These are phyloP conservation scores for Benthosema pterotum DNA, from an alignment of 2,797 vertebrate species.

Conservation along the genomic window DNA sequence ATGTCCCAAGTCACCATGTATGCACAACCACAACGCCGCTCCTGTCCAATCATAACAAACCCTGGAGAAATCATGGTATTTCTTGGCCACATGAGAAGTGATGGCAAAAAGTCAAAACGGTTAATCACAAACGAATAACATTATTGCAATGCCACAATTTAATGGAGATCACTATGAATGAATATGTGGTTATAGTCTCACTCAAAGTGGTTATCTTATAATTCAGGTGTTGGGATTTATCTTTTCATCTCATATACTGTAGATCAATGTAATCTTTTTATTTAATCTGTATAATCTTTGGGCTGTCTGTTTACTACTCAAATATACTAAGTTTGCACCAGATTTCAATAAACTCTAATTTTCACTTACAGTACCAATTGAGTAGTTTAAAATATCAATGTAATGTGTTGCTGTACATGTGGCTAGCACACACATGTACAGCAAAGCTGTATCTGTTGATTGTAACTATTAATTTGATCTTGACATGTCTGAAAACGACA, in stretches of 20 bases:
- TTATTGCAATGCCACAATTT: too few relatives aligned
- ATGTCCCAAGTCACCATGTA: conserved; percentile 24
- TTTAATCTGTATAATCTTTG: too few relatives aligned
- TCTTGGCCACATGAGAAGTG: not conserved
- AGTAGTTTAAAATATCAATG: not conserved
- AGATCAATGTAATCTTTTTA: too few relatives aligned
- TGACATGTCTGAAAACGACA: too few relatives aligned
- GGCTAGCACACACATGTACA: too few relatives aligned
- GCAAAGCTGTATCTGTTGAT: not conserved
- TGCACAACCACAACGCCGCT: not conserved
- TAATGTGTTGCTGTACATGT: not conserved
- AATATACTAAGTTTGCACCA: too few relatives aligned
- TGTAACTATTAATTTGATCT: not conserved
- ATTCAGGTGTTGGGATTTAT: too few relatives aligned
- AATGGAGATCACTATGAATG: too few relatives aligned
- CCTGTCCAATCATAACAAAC: conserved; percentile 20
- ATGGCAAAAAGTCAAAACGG: not conserved
- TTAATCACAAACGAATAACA: not conserved
- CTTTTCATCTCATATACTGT: too few relatives aligned
- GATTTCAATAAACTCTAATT: not conserved
- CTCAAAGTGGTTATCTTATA: too few relatives aligned
- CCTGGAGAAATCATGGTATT: conserved; percentile 18
- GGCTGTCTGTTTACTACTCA: too few relatives aligned
- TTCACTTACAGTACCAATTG: not conserved
- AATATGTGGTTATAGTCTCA: too few relatives aligned